Base-by-base conservation (phyloP, 2,888 invertebrate genomes). In the Xanthia icteritia region DNA sequence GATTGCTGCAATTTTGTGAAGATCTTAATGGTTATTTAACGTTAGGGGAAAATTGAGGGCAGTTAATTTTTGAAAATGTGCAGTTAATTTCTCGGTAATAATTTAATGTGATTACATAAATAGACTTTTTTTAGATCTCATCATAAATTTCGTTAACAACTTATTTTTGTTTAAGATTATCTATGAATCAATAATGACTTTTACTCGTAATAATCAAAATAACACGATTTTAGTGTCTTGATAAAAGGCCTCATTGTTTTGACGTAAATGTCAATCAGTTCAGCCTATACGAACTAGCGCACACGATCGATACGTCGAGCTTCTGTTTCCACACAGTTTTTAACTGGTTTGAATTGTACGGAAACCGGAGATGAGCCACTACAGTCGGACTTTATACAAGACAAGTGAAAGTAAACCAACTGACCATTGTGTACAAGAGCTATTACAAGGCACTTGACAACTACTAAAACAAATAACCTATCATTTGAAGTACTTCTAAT, bases 1-100 rank as follows among this genome's bases (percentile, higher is more conserved):
- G 76, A 86, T 86, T 85, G 83, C 65, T 77, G 87, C 80, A 86
- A 88, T 88, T 85, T 87, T 81, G 76, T 78, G 81, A 75, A 76
- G 72, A 76, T 78, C 71, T 75, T 78, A 65, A 76, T 74, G 77
- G 73, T 78, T 83, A 73, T 82, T 72, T 77, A 82, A 72, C 20
- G 75, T 73, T 58, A 68, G 8, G 56, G 73, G 54, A 36, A 56
- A 60, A 1, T 27, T n/a, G n/a, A n/a, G 54, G 23, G 36, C 36
- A 63, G 73, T 73, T 70, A 56, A 81, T 77, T 72, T 67, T 68
- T 45, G 8, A 51, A n/a, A 36, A 58, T 48, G 42, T 67, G 45
- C 9, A 39, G n/a, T 72, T 56, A n/a, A 48, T 70, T 67, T 68
- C 11, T 17, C 17, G 51, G n/a, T 15, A n/a, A 54, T 68, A 5